phyloP scores from a whole-genome alignment of 1,140 invertebrate genomes.

The Drosophila nigromelanica region DNA sequence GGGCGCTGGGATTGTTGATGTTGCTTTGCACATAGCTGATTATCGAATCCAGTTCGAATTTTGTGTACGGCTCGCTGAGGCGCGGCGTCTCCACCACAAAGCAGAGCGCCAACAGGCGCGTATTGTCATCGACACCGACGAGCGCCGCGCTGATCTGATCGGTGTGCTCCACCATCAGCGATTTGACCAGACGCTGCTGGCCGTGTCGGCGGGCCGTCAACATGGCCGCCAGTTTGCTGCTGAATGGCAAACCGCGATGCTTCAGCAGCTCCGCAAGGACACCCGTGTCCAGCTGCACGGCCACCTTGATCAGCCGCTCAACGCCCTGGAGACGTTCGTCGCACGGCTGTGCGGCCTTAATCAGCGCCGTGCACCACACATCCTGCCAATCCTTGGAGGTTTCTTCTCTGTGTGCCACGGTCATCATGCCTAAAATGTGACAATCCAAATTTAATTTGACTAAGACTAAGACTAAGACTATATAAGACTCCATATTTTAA shows the following conservation, averaged over 20 bases:
- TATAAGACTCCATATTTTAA: too few species aligned
- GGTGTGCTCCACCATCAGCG: conserved; percentile 32
- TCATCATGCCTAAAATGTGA: conserved; percentile 47
- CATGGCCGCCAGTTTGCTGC: conserved; percentile 63
- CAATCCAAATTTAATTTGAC: too few species aligned
- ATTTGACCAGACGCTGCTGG: conserved; percentile 30
- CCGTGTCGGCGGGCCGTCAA: conserved; percentile 54
- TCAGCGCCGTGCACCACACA: conserved; percentile 50
- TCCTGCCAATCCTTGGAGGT: conserved; percentile 44
- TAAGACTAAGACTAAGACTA: too few species aligned
- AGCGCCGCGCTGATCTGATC: conserved; percentile 41
- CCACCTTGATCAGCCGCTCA: conserved; percentile 58
- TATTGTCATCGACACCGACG: conserved; percentile 66
- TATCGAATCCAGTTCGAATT: conserved; percentile 88
- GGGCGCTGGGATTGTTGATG: conserved; percentile 88
- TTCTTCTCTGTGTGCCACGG: conserved; percentile 25
- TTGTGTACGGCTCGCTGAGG: conserved; percentile 87
- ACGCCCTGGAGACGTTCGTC: conserved; percentile 40
- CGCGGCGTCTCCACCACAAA: conserved; percentile 91
- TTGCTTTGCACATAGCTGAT: conserved; percentile 89
- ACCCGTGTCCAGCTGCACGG: conserved; percentile 53
- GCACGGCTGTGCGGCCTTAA: conserved; percentile 14
- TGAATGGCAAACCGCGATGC: conserved; percentile 31
- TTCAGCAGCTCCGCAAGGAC: conserved; percentile 41
- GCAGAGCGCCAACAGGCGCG: conserved; percentile 86